A percentile compares a stretch with the other conserved stretches of the same genome.
Evolutionary conservation across 2,888 invertebrate genomes (phyloP).

Genomic region (Myopa testacea): DNA sequence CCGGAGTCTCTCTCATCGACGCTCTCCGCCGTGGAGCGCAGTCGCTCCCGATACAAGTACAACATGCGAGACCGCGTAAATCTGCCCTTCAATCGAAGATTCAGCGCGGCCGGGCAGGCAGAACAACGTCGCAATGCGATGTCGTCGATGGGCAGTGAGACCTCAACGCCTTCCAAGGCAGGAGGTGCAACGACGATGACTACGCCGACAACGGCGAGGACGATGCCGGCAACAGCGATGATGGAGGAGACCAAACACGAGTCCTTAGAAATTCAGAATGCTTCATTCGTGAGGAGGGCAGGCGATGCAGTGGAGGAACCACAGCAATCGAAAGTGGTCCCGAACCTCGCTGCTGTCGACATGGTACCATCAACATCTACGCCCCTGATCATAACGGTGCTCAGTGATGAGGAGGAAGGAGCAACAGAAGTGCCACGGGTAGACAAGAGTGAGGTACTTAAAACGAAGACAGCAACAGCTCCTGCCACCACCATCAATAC

Average conservation of each 20-base stretch:
- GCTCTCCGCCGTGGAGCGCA: conserved; percentile 56
- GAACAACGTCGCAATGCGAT: neutral
- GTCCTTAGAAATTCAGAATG: conserved; percentile 33
- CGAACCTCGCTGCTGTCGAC: conserved; percentile 3
- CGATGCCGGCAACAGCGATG: conserved; percentile 13
- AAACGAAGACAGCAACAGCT: conserved; percentile 40
- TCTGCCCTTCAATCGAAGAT: conserved; percentile 45
- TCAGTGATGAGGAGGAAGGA: conserved; percentile 59
- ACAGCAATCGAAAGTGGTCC: neutral
- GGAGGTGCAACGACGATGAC: neutral
- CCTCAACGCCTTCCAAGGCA: neutral
- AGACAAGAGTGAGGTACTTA: conserved; percentile 8
- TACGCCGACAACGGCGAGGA: conserved; percentile 2
- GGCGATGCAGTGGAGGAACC: neutral
- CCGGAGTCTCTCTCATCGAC: conserved; percentile 43
- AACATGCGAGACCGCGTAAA: conserved; percentile 55
- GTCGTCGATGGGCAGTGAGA: neutral
- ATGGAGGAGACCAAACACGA: neutral
- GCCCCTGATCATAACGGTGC: conserved; percentile 62
- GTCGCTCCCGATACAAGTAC: conserved; percentile 59
- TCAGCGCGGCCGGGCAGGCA: conserved; percentile 44
- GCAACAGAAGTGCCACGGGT: conserved; percentile 45
- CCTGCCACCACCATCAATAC: conserved; percentile 28
- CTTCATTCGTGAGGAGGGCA: conserved; percentile 41
- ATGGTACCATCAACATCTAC: conserved; percentile 51